A percentile compares a stretch with the other conserved stretches of the same genome.
Conservation (phyloP, 2,888 invertebrate species). For the Sarcophaga rosellei region DNA sequence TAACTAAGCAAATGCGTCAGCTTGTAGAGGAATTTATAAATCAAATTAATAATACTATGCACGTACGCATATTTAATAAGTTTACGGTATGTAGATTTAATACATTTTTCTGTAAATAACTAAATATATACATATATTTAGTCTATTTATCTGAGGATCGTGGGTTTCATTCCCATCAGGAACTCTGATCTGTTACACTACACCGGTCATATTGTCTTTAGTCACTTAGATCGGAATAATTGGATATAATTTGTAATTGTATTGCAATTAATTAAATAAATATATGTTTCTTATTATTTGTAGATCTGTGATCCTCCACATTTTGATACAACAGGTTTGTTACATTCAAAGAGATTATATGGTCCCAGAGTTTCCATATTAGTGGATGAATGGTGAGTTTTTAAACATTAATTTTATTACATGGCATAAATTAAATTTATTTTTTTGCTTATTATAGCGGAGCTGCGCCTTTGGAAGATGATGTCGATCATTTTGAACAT, state of each 20-base stretch:
- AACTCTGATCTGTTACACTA: too few species aligned
- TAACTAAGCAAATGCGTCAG: conserved; percentile 81
- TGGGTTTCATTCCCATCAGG: too few species aligned
- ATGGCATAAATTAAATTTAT: not conserved
- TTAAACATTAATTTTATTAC: not conserved
- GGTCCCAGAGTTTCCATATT: conserved; percentile 79
- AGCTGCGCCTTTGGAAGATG: conserved; percentile 78
- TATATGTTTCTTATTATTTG: conserved; percentile 35
- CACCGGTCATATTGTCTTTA: too few species aligned
- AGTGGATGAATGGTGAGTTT: conserved; percentile 78
- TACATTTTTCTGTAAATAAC: not conserved
- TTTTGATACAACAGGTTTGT: conserved; percentile 79
- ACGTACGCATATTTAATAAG: conserved; percentile 77
- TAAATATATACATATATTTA: not conserved
- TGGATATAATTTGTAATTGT: not conserved
- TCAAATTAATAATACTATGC: conserved; percentile 82
- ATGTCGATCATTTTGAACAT: conserved; percentile 86
- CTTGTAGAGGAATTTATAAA: conserved; percentile 84
- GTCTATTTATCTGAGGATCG: too few species aligned
- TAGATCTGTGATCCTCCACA: conserved; percentile 79
- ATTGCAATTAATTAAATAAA: not conserved
- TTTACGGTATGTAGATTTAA: conserved; percentile 74
- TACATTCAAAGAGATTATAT: conserved; percentile 78
- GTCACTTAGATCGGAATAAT: too few species aligned
- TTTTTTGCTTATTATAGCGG: conserved; percentile 72